Evolutionary conservation across 2,797 vertebrate genomes (phyloP).

Genomic region (Malacoraja senta): DNA sequence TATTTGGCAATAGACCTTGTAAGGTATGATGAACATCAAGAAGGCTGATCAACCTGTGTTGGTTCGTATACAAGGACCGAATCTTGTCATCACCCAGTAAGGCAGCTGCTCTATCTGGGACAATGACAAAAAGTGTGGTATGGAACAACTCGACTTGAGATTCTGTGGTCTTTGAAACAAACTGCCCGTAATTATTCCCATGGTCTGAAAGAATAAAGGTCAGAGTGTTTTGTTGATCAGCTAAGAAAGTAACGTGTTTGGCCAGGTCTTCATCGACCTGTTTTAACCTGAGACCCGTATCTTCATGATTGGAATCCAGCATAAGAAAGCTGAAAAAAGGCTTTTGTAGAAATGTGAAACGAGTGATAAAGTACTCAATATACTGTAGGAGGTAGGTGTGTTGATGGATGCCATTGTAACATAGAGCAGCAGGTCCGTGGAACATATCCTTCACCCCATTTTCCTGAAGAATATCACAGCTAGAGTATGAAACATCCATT

Average conservation of each 20-base stretch:
- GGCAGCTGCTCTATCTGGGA: constrained; percentile 40
- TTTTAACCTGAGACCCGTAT: constrained; percentile 44
- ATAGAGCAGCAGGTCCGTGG: constrained; percentile 43
- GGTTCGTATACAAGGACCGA: constrained; percentile 41
- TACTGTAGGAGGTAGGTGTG: constrained; percentile 43
- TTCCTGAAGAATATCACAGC: constrained; percentile 42
- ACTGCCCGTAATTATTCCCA: constrained; percentile 43
- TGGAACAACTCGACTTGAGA: constrained; percentile 43
- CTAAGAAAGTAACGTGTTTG: constrained; percentile 42
- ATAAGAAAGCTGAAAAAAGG: constrained; percentile 44
- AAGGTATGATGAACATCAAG: constrained; percentile 44
- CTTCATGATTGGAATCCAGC: constrained; percentile 43
- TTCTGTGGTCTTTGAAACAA: constrained; percentile 42
- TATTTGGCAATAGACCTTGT: constrained; percentile 38
- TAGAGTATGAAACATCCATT: constrained; percentile 44
- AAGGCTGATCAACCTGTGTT: constrained; percentile 44
- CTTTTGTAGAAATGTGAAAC: constrained; percentile 40
- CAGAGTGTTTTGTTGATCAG: constrained; percentile 41
- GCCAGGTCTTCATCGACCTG: constrained; percentile 42
- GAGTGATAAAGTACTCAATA: constrained; percentile 41
- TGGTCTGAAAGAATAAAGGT: constrained; percentile 46
- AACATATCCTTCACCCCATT: constrained; percentile 43
- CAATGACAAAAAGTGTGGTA: constrained; percentile 42
- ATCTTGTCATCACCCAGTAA: constrained; percentile 41
- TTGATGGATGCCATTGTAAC: constrained; percentile 46